Conservation (phyloP, 2,113 vertebrate species). For the Cyanoderma ruficeps region DNA sequence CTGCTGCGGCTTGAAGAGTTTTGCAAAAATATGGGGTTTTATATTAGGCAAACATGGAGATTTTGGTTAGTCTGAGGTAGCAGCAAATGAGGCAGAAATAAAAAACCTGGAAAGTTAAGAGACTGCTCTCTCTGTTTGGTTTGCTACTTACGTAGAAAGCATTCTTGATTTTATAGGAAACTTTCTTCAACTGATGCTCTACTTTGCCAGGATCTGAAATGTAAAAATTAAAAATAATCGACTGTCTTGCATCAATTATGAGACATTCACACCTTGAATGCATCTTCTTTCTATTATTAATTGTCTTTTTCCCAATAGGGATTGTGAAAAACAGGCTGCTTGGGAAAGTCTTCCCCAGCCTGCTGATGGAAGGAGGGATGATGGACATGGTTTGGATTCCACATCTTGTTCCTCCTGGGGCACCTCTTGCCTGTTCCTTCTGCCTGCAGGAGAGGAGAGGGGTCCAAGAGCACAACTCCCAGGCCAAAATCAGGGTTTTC, state of each 20-base stretch:
- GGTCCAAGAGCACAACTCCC: neutral
- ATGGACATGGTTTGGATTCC: neutral
- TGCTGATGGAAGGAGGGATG: neutral
- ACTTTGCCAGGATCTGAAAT: neutral
- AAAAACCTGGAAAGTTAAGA: neutral
- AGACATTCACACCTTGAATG: neutral
- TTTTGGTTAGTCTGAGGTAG: conserved; percentile 47
- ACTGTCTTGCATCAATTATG: neutral
- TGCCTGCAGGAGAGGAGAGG: neutral
- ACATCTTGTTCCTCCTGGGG: neutral
- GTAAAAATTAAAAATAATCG: neutral
- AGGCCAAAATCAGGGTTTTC: neutral
- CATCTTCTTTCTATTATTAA: neutral
- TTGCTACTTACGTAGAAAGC: neutral
- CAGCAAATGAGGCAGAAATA: conserved; percentile 58
- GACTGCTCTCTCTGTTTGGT: neutral
- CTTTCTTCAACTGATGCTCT: neutral
- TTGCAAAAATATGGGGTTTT: neutral
- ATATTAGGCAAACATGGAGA: conserved; percentile 35
- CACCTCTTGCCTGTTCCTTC: neutral
- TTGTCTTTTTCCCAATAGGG: neutral
- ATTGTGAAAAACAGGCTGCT: neutral
- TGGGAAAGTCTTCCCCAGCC: neutral
- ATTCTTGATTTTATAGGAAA: neutral
- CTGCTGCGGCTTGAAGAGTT: conserved; percentile 41